These are phyloP conservation scores for Argopecten irradians DNA, from an alignment of 1,140 invertebrate species.

Conservation along the genomic window DNA sequence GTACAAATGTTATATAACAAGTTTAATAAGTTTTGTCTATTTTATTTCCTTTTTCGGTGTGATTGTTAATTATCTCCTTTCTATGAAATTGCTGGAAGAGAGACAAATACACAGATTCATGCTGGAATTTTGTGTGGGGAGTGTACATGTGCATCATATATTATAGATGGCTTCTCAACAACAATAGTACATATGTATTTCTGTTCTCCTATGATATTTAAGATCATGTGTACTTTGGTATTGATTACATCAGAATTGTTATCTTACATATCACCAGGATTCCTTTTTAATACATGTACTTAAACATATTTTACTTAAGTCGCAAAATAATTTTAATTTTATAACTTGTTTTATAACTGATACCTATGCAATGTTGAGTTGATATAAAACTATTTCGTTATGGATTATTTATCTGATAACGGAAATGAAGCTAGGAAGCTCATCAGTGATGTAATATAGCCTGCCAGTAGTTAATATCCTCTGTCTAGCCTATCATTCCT, in stretches of 20 bases:
- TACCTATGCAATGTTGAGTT: too few relatives aligned
- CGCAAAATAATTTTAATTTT: too few relatives aligned
- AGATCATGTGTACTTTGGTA: conserved; percentile 17
- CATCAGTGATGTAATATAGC: not conserved
- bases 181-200: not conserved
- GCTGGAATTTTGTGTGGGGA: not conserved
- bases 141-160: not conserved
- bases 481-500: not conserved
- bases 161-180: not conserved
- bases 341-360: too few relatives aligned
- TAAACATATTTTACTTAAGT: too few relatives aligned
- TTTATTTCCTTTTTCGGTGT: not conserved
- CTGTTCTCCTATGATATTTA: not conserved
- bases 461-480: not conserved
- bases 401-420: too few relatives aligned
- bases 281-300: too few relatives aligned
- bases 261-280: not conserved
- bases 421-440: too few relatives aligned
- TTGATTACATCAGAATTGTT: not conserved
- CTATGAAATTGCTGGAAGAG: not conserved
- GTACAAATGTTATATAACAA: too few relatives aligned
- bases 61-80: not conserved
- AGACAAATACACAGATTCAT: not conserved
- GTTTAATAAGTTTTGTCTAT: too few relatives aligned
- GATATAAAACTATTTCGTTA: too few relatives aligned